These are phyloP conservation scores for Fundulus diaphanus DNA, from an alignment of 2,797 vertebrate species.

Conservation along the genomic window DNA sequence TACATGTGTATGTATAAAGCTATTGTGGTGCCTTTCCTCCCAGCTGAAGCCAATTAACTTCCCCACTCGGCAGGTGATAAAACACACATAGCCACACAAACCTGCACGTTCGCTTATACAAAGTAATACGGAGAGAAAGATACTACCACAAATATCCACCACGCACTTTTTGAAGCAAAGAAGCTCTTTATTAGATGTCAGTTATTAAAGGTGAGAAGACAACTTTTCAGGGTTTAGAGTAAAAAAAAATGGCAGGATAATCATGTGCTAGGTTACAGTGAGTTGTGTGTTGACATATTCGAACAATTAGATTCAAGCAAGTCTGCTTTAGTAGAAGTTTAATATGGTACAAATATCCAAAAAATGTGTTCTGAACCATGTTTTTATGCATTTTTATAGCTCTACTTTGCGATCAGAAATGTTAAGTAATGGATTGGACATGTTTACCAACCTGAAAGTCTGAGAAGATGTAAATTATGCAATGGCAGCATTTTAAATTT, in stretches of 20 bases:
- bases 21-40: slow-evolving; percentile 68
- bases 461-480: too few species aligned
- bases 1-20: slow-evolving; percentile 52
- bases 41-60: slow-evolving; percentile 79
- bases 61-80: slow-evolving; percentile 60
- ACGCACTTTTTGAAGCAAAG: slow-evolving; percentile 25
- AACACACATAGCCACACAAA: slow-evolving; percentile 22
- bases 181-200: slow-evolving; percentile 30
- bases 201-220: slow-evolving; percentile 45
- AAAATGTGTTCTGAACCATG: too few species aligned
- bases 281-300: slow-evolving; percentile 10
- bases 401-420: too few species aligned
- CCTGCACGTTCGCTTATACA: slow-evolving; percentile 3
- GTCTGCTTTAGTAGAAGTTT: slow-evolving; percentile 6
- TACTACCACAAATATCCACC: slow-evolving; percentile 15
- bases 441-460: too few species aligned
- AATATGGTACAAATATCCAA: neutral
- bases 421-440: too few species aligned
- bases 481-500: too few species aligned
- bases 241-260: slow-evolving; percentile 32
- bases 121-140: slow-evolving; percentile 4
- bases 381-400: too few species aligned
- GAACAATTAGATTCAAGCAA: slow-evolving; percentile 29
- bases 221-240: slow-evolving; percentile 29
- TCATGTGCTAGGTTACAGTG: slow-evolving; percentile 43